Evolutionary conservation across 2,888 invertebrate species (phyloP).

Genomic region (Thera obeliscata): DNA sequence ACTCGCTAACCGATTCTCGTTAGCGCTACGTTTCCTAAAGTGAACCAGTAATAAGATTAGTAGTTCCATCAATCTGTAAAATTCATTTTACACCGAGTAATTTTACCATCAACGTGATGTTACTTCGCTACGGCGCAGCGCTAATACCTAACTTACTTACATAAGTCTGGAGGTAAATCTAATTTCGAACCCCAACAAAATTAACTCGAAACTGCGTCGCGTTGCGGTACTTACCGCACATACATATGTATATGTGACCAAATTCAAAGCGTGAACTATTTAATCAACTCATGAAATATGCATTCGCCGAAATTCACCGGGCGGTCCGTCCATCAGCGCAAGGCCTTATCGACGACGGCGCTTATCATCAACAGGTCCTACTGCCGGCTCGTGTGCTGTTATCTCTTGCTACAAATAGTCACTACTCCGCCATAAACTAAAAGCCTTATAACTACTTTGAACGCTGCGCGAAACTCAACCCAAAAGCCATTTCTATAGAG

Average conservation of each 20-base stretch:
- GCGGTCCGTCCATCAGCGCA: conserved; percentile 76
- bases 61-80: conserved; percentile 1
- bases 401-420: conserved; percentile 83
- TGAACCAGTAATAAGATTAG: background rate
- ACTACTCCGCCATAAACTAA: conserved; percentile 48
- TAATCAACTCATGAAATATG: conserved; percentile 84
- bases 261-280: conserved; percentile 81
- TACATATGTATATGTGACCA: conserved; percentile 58
- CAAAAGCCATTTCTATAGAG: conserved; percentile 36
- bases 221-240: conserved; percentile 59
- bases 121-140: background rate
- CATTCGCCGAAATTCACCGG: conserved; percentile 80
- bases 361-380: conserved; percentile 83
- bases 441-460: conserved; percentile 47
- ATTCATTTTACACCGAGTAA: background rate
- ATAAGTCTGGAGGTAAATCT: conserved; percentile 22
- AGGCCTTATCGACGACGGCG: conserved; percentile 79
- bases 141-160: conserved; percentile 14
- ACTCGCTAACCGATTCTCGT: background rate
- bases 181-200: conserved; percentile 30
- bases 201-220: conserved; percentile 32
- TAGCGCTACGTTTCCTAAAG: background rate
- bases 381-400: conserved; percentile 79
- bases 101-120: background rate
- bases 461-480: conserved; percentile 43